Evolutionary conservation across 1,140 invertebrate species (phyloP).

Genomic region (Brachionus manjavacas): DNA sequence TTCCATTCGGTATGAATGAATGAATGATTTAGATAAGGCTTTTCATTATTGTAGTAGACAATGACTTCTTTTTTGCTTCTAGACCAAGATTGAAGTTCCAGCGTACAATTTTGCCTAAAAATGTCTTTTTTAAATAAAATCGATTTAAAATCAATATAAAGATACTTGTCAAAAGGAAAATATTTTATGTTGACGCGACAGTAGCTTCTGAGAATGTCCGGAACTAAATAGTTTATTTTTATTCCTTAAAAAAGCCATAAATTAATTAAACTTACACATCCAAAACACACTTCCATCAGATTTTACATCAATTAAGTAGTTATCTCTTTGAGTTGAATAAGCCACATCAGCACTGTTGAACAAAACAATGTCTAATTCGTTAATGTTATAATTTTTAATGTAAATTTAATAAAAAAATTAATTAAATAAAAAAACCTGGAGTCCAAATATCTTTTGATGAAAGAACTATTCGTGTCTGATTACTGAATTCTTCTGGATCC

Average conservation of each 20-base stretch:
- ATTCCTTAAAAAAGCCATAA: background rate
- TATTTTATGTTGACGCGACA: slow-evolving; percentile 36
- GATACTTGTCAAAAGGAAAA: slow-evolving; percentile 39
- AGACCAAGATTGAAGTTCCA: slow-evolving; percentile 40
- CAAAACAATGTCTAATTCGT: slow-evolving; percentile 38
- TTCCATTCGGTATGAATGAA: slow-evolving; percentile 42
- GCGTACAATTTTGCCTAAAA: slow-evolving; percentile 30
- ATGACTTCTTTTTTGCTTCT: slow-evolving; percentile 23
- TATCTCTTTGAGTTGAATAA: slow-evolving; percentile 38
- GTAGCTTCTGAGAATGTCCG: slow-evolving; percentile 35
- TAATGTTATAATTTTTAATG: background rate
- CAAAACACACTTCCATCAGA: slow-evolving; percentile 31
- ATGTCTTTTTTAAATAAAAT: background rate
- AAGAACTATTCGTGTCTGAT: slow-evolving; percentile 23
- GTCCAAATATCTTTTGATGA: slow-evolving; percentile 42
- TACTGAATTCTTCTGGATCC: slow-evolving; percentile 33
- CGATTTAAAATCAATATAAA: background rate
- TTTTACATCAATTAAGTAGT: slow-evolving; percentile 36
- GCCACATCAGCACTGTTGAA: slow-evolving; percentile 40
- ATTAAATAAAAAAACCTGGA: slow-evolving; percentile 5
- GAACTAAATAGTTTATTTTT: background rate
- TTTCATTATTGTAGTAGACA: slow-evolving; percentile 19
- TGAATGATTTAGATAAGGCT: slow-evolving; percentile 15
- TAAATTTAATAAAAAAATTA: background rate
- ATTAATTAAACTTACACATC: background rate